Percentiles rank a stretch among this genome's conserved stretches.
Conservation (phyloP, 2,888 invertebrate genomes). For the Bedellia somnulentella region DNA sequence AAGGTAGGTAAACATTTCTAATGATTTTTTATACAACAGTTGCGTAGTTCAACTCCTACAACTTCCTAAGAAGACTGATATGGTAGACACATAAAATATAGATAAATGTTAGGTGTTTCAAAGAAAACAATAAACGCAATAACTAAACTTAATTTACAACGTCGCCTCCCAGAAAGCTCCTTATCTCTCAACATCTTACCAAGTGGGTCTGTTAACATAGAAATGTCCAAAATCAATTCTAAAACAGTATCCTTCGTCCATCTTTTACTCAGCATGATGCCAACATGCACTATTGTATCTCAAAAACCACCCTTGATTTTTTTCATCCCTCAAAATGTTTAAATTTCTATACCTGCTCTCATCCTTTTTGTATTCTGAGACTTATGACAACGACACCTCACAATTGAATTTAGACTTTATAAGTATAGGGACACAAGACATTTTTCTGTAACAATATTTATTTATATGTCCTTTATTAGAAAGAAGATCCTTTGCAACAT, state of each 20-base stretch:
- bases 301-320: slow-evolving; percentile 52
- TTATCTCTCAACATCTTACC: slow-evolving; percentile 23
- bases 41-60: too few species aligned
- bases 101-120: too few species aligned
- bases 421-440: too few species aligned
- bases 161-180: too few species aligned
- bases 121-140: too few species aligned
- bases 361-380: slow-evolving; percentile 13
- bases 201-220: slow-evolving; percentile 38
- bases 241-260: slow-evolving; percentile 51
- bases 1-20: too few species aligned
- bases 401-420: slow-evolving; percentile 15
- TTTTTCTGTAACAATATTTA: too few species aligned
- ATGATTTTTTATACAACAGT: too few species aligned
- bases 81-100: too few species aligned
- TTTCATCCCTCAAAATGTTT: slow-evolving; percentile 55
- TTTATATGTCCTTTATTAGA: too few species aligned
- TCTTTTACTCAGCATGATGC: slow-evolving; percentile 47
- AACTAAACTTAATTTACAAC: too few species aligned
- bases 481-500: slow-evolving; percentile 53
- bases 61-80: too few species aligned
- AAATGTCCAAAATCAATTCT: slow-evolving; percentile 47
- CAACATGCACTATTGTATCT: slow-evolving; percentile 46
- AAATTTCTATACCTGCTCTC: slow-evolving; percentile 54
- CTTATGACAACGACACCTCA: slow-evolving; percentile 11